Percentiles rank a stretch among this genome's conserved stretches.
Conservation (phyloP, 2,797 vertebrate genomes). For the Pseudochromis fuscus region DNA sequence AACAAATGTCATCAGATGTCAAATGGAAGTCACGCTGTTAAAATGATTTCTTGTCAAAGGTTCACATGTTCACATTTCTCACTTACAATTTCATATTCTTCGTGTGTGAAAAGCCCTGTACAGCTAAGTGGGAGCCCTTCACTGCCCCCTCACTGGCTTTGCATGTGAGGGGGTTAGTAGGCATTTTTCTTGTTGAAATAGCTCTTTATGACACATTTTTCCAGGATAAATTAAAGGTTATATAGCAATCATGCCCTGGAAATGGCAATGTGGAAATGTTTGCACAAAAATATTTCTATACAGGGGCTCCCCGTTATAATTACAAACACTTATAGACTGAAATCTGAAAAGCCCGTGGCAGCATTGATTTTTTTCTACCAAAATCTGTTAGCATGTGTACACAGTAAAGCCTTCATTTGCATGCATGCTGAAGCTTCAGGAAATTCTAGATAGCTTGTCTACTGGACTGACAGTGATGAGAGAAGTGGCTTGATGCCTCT, state of each 20-base stretch:
- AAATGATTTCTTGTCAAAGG: conserved; percentile 48
- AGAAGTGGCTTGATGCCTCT: conserved; percentile 34
- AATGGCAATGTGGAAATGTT: conserved; percentile 28
- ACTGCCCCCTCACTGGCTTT: conserved; percentile 2
- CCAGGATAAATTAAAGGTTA: conserved; percentile 24
- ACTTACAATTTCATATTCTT: conserved; percentile 35
- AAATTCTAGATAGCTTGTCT: conserved; percentile 47
- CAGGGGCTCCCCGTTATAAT: conserved; percentile 10
- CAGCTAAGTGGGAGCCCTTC: conserved; percentile 26
- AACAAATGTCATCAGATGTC: conserved; percentile 39
- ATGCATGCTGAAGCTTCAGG: conserved; percentile 44
- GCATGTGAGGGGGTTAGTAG: not conserved
- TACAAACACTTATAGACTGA: conserved; percentile 28
- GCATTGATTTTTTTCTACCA: conserved; percentile 27
- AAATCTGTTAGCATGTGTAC: conserved; percentile 32
- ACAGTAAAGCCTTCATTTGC: conserved; percentile 45
- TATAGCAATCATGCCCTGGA: conserved; percentile 15
- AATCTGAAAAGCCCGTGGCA: conserved; percentile 31
- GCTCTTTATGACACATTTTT: conserved; percentile 4
- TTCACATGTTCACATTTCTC: conserved; percentile 34
- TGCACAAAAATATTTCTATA: conserved; percentile 31
- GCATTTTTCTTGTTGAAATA: conserved; percentile 8
- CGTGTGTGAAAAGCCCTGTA: conserved; percentile 26
- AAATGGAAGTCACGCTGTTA: conserved; percentile 33
- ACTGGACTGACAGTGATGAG: conserved; percentile 46